phyloP scores from a whole-genome alignment of 2,888 invertebrate genomes.

The Megamerina dolium region DNA sequence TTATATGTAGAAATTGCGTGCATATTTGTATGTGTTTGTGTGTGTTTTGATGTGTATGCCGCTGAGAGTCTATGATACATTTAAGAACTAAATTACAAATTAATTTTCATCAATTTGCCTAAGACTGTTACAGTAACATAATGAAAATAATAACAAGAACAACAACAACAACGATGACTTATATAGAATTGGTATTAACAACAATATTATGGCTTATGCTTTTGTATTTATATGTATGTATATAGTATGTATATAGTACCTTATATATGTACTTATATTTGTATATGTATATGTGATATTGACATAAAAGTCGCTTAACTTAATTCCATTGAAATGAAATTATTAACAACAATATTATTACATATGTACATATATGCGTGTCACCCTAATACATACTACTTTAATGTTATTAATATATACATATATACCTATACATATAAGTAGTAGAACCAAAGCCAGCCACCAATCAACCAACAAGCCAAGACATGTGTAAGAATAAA shows the following conservation, averaged over 20 bases:
- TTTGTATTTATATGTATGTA: neutral
- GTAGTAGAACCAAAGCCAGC: too few species aligned
- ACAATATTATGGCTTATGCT: neutral
- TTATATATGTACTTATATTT: neutral
- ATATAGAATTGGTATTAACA: neutral
- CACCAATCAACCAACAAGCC: too few species aligned
- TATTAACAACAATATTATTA: too few species aligned
- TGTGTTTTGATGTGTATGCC: neutral
- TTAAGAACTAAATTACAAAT: slow-evolving; percentile 31
- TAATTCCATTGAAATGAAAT: slow-evolving; percentile 22
- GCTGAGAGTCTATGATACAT: too few species aligned
- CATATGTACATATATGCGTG: too few species aligned
- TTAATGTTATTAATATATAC: too few species aligned
- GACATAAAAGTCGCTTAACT: slow-evolving; percentile 23
- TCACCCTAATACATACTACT: too few species aligned
- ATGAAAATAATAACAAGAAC: neutral
- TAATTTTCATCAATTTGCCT: slow-evolving; percentile 26
- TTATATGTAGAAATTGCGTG: too few species aligned
- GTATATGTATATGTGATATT: slow-evolving; percentile 4
- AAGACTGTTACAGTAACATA: neutral
- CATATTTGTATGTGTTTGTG: neutral
- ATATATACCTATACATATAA: too few species aligned
- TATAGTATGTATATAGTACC: slow-evolving; percentile 10
- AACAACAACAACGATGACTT: neutral
- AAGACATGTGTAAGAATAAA: too few species aligned